Conservation (phyloP, 1,140 invertebrate species). For the Philotrypesis tridentata region DNA sequence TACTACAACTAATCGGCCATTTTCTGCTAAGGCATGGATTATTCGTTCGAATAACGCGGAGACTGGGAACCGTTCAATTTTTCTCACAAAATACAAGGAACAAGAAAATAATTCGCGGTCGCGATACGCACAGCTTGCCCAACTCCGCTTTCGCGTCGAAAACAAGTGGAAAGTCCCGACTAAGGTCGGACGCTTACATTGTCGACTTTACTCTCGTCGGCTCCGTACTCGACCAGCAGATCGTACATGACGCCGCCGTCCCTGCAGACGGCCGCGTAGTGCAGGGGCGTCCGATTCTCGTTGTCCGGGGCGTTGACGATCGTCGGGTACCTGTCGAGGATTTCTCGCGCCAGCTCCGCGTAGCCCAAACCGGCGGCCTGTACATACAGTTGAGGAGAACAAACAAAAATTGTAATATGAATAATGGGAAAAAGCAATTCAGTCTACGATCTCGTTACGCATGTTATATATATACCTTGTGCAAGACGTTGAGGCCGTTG, state of each 20-base stretch:
- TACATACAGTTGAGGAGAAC: slow-evolving; percentile 41
- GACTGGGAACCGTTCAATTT: too few species aligned
- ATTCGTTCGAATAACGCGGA: too few species aligned
- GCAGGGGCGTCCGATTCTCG: slow-evolving; percentile 91
- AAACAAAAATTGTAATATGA: too few species aligned
- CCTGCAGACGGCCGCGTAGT: slow-evolving; percentile 88
- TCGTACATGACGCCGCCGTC: slow-evolving; percentile 84
- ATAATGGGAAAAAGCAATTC: background rate
- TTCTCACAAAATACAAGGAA: too few species aligned
- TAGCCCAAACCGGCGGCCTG: slow-evolving; percentile 88
- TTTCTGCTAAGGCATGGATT: too few species aligned
- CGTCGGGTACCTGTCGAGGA: slow-evolving; percentile 82
- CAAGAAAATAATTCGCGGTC: too few species aligned
- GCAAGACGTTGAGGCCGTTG: slow-evolving; percentile 86
- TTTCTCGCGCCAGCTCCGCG: slow-evolving; percentile 81
- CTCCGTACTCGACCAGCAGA: slow-evolving; percentile 82
- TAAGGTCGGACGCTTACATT: slow-evolving; percentile 77
- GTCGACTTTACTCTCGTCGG: slow-evolving; percentile 86
- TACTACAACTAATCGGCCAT: too few species aligned
- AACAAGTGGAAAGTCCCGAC: too few species aligned
- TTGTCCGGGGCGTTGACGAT: slow-evolving; percentile 81
- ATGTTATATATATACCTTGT: slow-evolving; percentile 78
- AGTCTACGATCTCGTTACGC: background rate
- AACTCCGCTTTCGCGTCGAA: too few species aligned
- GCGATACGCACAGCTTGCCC: too few species aligned